Percentiles rank a stretch among this genome's conserved stretches.
These are phyloP conservation scores for Gouania willdenowi DNA, from an alignment of 2,797 vertebrate genomes.

Conservation along the genomic window DNA sequence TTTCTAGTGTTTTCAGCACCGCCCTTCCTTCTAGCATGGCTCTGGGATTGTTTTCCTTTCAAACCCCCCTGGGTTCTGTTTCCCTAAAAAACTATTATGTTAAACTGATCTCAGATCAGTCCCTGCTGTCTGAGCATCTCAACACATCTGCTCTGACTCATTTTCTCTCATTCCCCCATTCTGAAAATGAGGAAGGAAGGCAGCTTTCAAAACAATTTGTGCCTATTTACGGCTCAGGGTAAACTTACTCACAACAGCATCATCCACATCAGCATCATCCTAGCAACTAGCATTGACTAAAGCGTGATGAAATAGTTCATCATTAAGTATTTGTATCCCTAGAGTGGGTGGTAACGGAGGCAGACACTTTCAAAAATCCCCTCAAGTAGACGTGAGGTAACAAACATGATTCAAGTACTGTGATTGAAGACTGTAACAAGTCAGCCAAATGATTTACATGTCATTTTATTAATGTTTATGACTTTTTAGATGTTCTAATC, in stretches of 20 bases:
- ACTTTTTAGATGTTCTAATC: too few relatives aligned
- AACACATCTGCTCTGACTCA: slow-evolving; percentile 47
- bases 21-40: slow-evolving; percentile 23
- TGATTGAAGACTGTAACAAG: not conserved
- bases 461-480: too few relatives aligned
- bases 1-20: slow-evolving; percentile 24
- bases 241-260: slow-evolving; percentile 40
- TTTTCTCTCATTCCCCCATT: slow-evolving; percentile 47
- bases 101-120: slow-evolving; percentile 22
- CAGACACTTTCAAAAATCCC: not conserved
- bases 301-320: slow-evolving; percentile 35
- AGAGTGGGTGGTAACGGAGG: not conserved
- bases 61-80: slow-evolving; percentile 10
- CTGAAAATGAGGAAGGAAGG: slow-evolving; percentile 38
- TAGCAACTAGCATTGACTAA: slow-evolving; percentile 30
- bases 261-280: slow-evolving; percentile 29
- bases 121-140: slow-evolving; percentile 27
- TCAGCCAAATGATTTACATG: too few relatives aligned
- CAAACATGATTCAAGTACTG: slow-evolving; percentile 5
- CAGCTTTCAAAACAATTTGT: slow-evolving; percentile 40
- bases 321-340: not conserved
- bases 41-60: slow-evolving; percentile 12
- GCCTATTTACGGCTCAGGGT: slow-evolving; percentile 52
- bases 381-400: slow-evolving; percentile 10
- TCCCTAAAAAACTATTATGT: slow-evolving; percentile 13